phyloP scores from a whole-genome alignment of 2,888 invertebrate species.

The Acleris laterana region DNA sequence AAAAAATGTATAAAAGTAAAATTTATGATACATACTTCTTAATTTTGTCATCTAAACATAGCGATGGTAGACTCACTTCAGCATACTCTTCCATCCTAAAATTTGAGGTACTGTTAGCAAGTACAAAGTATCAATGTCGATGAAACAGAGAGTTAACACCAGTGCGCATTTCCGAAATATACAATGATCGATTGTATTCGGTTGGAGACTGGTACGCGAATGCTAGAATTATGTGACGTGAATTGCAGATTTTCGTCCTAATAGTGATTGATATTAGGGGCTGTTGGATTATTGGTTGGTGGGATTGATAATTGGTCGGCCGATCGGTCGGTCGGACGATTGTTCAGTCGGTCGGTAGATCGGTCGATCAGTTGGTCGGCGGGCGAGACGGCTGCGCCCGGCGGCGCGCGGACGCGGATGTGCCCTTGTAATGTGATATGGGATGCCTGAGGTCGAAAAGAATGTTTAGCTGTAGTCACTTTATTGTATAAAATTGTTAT shows the following conservation, averaged over 20 bases:
- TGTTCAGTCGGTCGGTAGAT: too few relatives aligned
- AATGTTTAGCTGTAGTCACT: slow-evolving; percentile 62
- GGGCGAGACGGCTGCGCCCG: slow-evolving; percentile 11
- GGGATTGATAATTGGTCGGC: neutral
- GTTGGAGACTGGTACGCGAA: slow-evolving; percentile 46
- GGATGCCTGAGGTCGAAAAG: slow-evolving; percentile 53
- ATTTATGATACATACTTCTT: slow-evolving; percentile 42
- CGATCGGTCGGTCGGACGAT: slow-evolving; percentile 1
- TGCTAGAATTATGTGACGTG: slow-evolving; percentile 54
- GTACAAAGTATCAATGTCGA: slow-evolving; percentile 64
- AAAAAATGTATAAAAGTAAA: slow-evolving; percentile 58
- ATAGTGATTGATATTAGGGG: slow-evolving; percentile 43
- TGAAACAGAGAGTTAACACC: slow-evolving; percentile 51
- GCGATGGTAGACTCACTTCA: slow-evolving; percentile 49
- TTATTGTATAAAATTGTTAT: slow-evolving; percentile 70
- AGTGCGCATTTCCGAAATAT: slow-evolving; percentile 47
- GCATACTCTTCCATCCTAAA: slow-evolving; percentile 43
- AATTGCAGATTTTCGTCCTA: slow-evolving; percentile 53
- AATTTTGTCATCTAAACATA: slow-evolving; percentile 37
- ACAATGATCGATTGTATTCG: slow-evolving; percentile 43
- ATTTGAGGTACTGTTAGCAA: slow-evolving; percentile 53
- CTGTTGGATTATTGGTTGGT: slow-evolving; percentile 37
- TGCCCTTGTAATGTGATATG: slow-evolving; percentile 77
- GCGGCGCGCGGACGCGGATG: slow-evolving; percentile 52
- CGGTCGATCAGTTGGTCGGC: too few relatives aligned